Evolutionary conservation across 2,797 vertebrate genomes (phyloP), one percentile per base, ranked within the genome.

Genomic region (Channallabes apus): DNA sequence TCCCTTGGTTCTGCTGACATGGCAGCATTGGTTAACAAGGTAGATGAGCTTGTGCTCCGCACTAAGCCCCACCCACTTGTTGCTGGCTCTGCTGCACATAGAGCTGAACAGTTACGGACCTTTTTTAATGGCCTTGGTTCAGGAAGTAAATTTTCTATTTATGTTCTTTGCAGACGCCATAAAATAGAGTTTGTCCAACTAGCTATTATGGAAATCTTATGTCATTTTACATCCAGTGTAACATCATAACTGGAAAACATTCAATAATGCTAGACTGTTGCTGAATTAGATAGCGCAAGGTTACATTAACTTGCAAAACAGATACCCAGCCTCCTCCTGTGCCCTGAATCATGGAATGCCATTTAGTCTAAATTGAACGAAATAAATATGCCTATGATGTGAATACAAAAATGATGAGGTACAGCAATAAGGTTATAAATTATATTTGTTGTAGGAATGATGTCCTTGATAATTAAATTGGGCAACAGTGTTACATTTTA

Each of bases 1-100:
- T 91, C 93, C 91, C 93, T 95, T 90, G 96, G 94, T 93, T 95
- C 94, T 91, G 94, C 96, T 94, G 94, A 94, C 95, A 92, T 95
- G 95, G 93, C 96, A 95, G 93, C 95, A 92, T 93, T 96, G 93
- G 94, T 96, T 94, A 96, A 96, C 93, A 96, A 98, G 97, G 97
- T 98, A 97, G 96, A 96, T 87, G 90, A 90, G 91, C 93, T 94
- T 82, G 61, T 84, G 93, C 92, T 92, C 91, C 91, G 92, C 92
- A 92, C 92, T 92, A 91, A 94, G 93, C 91, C 93, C 93, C 92
- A 88, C 92, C 93, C 93, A 92, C 94, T 90, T 92, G 93, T 93
- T 93, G 91, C 93, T 92, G 92, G 93, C 89, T 90, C 90, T 89
- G 92, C 93, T 88, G 90, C 92, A 82, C 24, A 81, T 81, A 81